Base-by-base conservation (phyloP, 2,797 vertebrate species). In the Anisognathus igniventris region DNA sequence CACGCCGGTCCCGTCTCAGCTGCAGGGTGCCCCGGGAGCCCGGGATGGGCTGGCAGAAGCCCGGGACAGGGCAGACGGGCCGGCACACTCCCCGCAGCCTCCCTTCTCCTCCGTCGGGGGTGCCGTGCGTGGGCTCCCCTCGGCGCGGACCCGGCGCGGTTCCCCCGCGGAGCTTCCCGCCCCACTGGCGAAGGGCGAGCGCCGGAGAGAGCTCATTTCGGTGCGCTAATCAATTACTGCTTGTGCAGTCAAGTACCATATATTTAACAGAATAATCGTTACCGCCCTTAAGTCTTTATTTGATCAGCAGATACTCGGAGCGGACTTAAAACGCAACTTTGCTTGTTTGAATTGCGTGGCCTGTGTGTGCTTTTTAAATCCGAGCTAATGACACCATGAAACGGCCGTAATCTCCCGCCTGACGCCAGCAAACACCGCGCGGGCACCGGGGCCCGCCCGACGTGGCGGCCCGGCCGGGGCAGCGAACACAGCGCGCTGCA, bases 221-320 rank as follows among this genome's bases (percentile, higher is more conserved):
- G 96, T 96, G 96, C 73, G 92, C 95, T 97, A 96, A 97, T 97
- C 97, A 97, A 97, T 97, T 96, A 92, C 95, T 92, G 94, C 95
- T 97, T 95, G 95, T 88, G 76, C 92, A 97, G 97, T 93, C 96
- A 96, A 97, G 96, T 97, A 78, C 97, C 95, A 93, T 91, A 95
- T 96, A 96, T 96, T 97, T 96, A 97, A 97, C 97, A 96, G 97
- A 97, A 96, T 97, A 97, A 97, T 97, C 97, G 95, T 97, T 97
- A 97, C 88, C 71, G 77, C 96, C 95, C 91, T 97, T 97, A 94
- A 92, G 97, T 97, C 97, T 97, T 96, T 96, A 97, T 97, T 96
- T 97, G 97, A 97, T 97, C 96, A 94, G 58, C 88, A 90, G 93
- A 92, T 80, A 85, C 83, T 94, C 86, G 45, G 87, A 92, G 92